phyloP scores from a whole-genome alignment of 2,888 invertebrate genomes.

The Thecophora atra region DNA sequence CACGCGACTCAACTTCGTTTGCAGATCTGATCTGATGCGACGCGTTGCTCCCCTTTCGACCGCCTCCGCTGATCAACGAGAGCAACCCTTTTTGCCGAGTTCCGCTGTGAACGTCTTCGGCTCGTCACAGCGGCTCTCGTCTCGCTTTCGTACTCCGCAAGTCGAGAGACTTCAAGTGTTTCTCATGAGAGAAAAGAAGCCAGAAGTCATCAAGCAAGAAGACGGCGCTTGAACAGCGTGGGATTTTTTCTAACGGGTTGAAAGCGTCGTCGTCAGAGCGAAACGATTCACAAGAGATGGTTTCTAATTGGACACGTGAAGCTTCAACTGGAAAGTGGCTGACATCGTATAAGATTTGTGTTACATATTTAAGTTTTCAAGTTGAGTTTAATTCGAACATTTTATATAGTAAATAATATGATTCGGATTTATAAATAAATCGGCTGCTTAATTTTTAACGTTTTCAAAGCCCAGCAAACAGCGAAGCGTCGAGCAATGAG shows the following conservation, averaged over 20 bases:
- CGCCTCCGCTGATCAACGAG: not conserved
- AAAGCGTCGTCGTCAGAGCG: not conserved
- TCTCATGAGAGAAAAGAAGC: conserved; percentile 38
- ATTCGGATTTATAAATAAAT: no score
- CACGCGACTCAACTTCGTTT: conserved; percentile 31
- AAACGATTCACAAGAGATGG: no score
- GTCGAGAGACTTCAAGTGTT: not conserved
- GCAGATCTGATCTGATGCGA: not conserved
- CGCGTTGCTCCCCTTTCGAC: not conserved
- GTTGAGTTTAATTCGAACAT: no score
- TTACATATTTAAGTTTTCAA: no score
- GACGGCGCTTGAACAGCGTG: conserved; percentile 33
- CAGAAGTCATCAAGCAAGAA: not conserved
- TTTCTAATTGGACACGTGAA: no score
- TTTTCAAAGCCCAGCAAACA: no score
- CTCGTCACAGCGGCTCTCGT: conserved; percentile 19
- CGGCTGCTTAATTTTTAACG: no score
- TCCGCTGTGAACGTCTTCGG: not conserved
- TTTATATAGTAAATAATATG: no score
- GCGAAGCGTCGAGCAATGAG: no score
- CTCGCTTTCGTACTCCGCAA: not conserved
- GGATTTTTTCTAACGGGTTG: conserved; percentile 35
- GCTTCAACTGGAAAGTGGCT: no score
- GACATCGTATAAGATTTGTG: no score
- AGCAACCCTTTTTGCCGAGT: no score